Conservation (phyloP, 2,113 vertebrate genomes). For the human region GRCh38 chr19:2578001-2578500, state of each 20-base stretch:
- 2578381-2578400: background rate
- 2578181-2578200: background rate
- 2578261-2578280: background rate
- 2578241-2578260: background rate
- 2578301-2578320: rapidly evolving
- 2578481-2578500: rapidly evolving
- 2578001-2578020: too few relatives aligned
- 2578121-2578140: too few relatives aligned
- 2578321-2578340: background rate
- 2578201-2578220: background rate
- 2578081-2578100: too few relatives aligned
- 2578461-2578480: rapidly evolving
- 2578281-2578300: background rate
- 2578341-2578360: background rate
- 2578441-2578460: background rate
- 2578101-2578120: too few relatives aligned
- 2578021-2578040: too few relatives aligned
- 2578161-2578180: background rate
- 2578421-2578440: background rate
- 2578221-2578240: background rate
- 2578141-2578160: rapidly evolving
- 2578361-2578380: background rate
- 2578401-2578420: background rate
- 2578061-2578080: too few relatives aligned
- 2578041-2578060: too few relatives aligned